Base-by-base conservation (phyloP, 2,113 vertebrate genomes). In the Diphyllodes magnificus region DNA sequence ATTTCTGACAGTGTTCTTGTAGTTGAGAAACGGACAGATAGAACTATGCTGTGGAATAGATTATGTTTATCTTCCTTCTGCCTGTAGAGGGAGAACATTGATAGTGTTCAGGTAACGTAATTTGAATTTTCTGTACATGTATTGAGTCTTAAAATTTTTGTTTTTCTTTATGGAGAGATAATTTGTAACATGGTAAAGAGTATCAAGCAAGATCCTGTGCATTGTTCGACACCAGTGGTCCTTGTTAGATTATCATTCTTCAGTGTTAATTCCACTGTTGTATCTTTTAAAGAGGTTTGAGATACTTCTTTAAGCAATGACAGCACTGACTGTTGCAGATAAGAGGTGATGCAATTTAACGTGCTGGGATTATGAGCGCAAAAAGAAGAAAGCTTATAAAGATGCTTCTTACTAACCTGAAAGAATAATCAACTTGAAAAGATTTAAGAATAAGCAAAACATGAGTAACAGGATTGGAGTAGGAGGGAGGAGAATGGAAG, bases 161-260 rank as follows among this genome's bases (percentile, higher is more conserved):
- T 2, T 77, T 76, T 69, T 13, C 6, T 50, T 77, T 15, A 9
- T 27, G 9, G 40, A 72, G 30, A 76, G 10, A 22, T 51, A 11
- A 40, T 86, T 61, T 76, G 9, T 77, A 60, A n/a, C 13, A 22
- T 0, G 0, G 16, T 81, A 15, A 69, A 92, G 44, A 72, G 17
- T 40, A 53, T 39, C 7, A 78, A 14, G 27, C 70, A 23, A 91
- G 84, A 82, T 31, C 15, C 21, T 63, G 10, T 61, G 20, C 24
- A 3, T 51, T 71, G 30, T 78, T 91, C 0, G 0, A 35, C 61
- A 28, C 7, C 21, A 59, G 31, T 51, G 16, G 56, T 51, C 30
- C 33, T 71, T 57, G 13, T 75, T 78, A 64, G 18, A 19, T 77
- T 59, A 37, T 15, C 1, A 1, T 84, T 63, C 47, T 86, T 66